Conservation (phyloP, 2,113 vertebrate genomes). For the Cololabis saira region DNA sequence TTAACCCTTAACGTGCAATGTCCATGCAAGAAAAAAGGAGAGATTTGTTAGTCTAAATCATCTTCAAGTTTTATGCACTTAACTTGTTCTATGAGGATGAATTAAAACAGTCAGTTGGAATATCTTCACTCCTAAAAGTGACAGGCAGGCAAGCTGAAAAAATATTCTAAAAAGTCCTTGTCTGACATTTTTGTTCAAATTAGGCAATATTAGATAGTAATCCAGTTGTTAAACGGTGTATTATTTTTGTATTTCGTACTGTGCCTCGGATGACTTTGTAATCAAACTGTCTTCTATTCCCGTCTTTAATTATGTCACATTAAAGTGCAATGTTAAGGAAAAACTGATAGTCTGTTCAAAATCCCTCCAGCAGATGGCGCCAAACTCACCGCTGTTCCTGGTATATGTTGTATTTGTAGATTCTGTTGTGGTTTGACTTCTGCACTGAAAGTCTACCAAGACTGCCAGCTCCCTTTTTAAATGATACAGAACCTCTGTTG, state of each 20-base stretch:
- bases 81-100: background rate
- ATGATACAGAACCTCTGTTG: too few relatives aligned
- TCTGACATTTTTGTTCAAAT: background rate
- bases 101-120: background rate
- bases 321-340: too few relatives aligned
- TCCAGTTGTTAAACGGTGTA: background rate
- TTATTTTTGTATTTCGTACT: background rate
- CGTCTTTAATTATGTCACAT: too few relatives aligned
- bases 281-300: background rate
- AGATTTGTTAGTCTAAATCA: too few relatives aligned
- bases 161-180: background rate
- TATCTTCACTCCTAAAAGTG: background rate
- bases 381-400: background rate
- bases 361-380: slow-evolving; percentile 14
- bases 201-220: background rate
- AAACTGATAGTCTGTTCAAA: background rate
- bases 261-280: background rate
- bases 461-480: too few relatives aligned
- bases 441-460: background rate
- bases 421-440: background rate
- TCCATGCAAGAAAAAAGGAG: background rate
- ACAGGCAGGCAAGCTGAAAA: background rate
- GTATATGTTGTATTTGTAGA: background rate
- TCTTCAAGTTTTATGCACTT: too few relatives aligned
- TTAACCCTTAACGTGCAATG: slow-evolving; percentile 72